Conservation (phyloP, 2,113 vertebrate genomes). For the Anoplopoma fimbria region DNA sequence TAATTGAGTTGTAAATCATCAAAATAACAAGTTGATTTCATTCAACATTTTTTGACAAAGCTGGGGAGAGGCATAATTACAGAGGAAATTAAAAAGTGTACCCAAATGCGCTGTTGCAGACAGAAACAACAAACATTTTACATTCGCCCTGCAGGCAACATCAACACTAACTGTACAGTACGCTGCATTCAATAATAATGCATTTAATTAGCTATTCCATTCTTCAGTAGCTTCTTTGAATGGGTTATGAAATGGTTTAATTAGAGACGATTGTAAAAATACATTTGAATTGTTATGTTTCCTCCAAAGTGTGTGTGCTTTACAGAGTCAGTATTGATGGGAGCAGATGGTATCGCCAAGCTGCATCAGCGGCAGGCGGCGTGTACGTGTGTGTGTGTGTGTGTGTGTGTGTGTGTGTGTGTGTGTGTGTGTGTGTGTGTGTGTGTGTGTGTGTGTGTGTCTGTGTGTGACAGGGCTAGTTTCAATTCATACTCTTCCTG, state of each 20-base stretch:
- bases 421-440: slow-evolving; percentile 80
- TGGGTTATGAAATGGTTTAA: slow-evolving; percentile 61
- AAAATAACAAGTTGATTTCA: slow-evolving; percentile 71
- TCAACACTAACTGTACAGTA: slow-evolving; percentile 52
- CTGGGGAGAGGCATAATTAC: slow-evolving; percentile 63
- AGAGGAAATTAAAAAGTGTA: slow-evolving; percentile 69
- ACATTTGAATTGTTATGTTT: slow-evolving; percentile 27
- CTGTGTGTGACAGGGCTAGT: slow-evolving; percentile 83
- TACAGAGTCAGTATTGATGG: slow-evolving; percentile 58
- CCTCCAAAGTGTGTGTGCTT: slow-evolving; percentile 29
- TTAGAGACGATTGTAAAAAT: slow-evolving; percentile 55
- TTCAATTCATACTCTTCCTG: slow-evolving; percentile 96
- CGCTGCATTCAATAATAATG: slow-evolving; percentile 68
- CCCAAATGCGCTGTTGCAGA: slow-evolving; percentile 62
- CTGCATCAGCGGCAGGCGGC: slow-evolving; percentile 67
- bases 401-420: slow-evolving; percentile 83
- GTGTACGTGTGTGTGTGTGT: slow-evolving; percentile 81
- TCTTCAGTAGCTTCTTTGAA: slow-evolving; percentile 66
- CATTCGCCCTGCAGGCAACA: slow-evolving; percentile 64
- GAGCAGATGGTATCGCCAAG: slow-evolving; percentile 87
- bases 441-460: slow-evolving; percentile 61
- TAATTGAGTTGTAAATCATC: slow-evolving; percentile 76
- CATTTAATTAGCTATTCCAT: slow-evolving; percentile 70
- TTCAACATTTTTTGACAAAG: slow-evolving; percentile 52
- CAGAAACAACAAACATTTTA: slow-evolving; percentile 71